Evolutionary conservation across 2,797 vertebrate genomes (phyloP).

Genomic region (Hippopotamyrus pictus): DNA sequence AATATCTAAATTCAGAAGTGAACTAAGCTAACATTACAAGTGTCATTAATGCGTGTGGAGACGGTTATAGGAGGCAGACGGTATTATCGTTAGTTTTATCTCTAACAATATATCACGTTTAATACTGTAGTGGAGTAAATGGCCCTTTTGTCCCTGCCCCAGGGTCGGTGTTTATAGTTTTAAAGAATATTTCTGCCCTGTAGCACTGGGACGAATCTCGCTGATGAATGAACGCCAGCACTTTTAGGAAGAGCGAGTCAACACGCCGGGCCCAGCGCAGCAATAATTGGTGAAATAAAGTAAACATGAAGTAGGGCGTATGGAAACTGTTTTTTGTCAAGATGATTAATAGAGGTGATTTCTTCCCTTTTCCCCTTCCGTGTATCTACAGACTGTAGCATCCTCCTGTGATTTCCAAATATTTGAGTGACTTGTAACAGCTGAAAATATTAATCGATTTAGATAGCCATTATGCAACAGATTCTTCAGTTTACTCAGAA

Average conservation of each 20-base stretch:
- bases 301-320: constrained; percentile 75
- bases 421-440: background rate
- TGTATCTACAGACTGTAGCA: background rate
- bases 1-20: constrained; percentile 71
- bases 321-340: constrained; percentile 71
- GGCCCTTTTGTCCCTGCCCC: constrained; percentile 80
- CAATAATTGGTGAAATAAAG: constrained; percentile 92
- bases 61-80: constrained; percentile 86
- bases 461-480: background rate
- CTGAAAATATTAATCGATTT: background rate
- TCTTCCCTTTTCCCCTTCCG: constrained; percentile 11
- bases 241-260: constrained; percentile 85
- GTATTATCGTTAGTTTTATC: constrained; percentile 97
- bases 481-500: background rate
- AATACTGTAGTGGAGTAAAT: constrained; percentile 84
- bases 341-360: constrained; percentile 63
- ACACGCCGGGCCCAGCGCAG: constrained; percentile 72
- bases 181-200: constrained; percentile 82
- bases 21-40: constrained; percentile 72
- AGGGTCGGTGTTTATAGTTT: constrained; percentile 91
- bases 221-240: constrained; percentile 95
- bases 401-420: background rate
- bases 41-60: constrained; percentile 87
- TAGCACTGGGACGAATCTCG: constrained; percentile 60
- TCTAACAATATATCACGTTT: constrained; percentile 77